Conservation (phyloP, 2,113 vertebrate genomes). For the Phylloscopus whistleri region DNA sequence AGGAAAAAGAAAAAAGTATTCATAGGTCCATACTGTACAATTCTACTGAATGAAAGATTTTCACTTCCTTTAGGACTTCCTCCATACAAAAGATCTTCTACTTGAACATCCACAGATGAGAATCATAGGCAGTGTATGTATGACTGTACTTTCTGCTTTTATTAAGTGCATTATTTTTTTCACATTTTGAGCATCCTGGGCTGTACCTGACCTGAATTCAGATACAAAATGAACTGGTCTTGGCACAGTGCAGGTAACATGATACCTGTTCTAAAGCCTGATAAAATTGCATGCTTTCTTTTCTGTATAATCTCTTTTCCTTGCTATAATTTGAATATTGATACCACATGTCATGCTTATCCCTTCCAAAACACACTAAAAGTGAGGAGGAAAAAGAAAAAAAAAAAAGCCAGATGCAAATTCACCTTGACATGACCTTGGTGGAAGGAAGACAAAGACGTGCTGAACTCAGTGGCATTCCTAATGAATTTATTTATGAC, state of each 20-base stretch:
- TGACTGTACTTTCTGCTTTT: not conserved
- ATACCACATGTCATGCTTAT: constrained; percentile 7
- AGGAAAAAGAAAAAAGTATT: not conserved
- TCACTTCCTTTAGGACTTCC: not conserved
- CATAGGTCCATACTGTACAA: not conserved
- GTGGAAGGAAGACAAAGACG: not conserved
- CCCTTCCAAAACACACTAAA: not conserved
- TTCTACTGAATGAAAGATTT: not conserved
- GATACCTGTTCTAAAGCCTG: constrained; percentile 7
- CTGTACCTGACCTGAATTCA: not conserved
- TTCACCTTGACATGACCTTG: not conserved
- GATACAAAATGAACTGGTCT: not conserved
- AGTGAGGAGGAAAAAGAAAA: not conserved
- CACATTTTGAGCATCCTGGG: not conserved
- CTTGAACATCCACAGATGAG: not conserved
- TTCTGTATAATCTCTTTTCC: not conserved
- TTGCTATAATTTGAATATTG: constrained; percentile 4
- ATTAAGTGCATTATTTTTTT: not conserved
- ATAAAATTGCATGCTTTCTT: constrained; percentile 2
- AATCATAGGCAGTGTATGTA: not conserved
- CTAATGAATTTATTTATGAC: not conserved
- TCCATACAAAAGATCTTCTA: not conserved
- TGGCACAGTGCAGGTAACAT: not conserved
- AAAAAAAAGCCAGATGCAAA: not conserved
- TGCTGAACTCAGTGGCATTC: not conserved